Evolutionary conservation across 2,113 vertebrate species (phyloP), one percentile per base, ranked within the genome.

Genomic region (Bubo scandiacus): DNA sequence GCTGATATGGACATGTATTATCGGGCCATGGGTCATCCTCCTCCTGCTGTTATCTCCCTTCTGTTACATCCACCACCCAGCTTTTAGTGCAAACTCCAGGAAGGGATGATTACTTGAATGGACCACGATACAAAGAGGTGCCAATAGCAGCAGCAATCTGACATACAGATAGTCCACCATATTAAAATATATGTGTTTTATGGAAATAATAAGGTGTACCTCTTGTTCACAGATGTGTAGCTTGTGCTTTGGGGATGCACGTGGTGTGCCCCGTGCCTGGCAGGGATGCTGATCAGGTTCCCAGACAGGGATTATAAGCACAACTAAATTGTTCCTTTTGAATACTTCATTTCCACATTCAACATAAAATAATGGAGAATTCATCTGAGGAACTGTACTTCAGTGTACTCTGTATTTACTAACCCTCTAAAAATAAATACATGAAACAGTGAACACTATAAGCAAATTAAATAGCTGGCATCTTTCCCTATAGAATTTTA

Each of bases 381-480:
- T 85, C 81, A 80, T 66, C 62, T 43, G 47, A 88, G 51, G 52
- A 68, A 65, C 66, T 92, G 66, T 87, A 62, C 57, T 71, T 55
- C 77, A 58, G 52, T 84, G 58, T 67, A 43, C 27, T 81, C 58
- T 57, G 36, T 86, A 47, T 77, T 88, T 86, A 79, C 84, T 58
- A 61, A 47, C 27, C 49, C 38, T 23, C 79, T 54, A 43, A 78
- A 80, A 95, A 89, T 70, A 88, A 87, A 88, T 43, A 55, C 42
- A 36, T 49, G 52, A 52, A 88, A 49, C 52, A 66, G 34, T 26
- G 63, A 89, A 83, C 66, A 58, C 49, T 77, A 25, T 45, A 91
- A 68, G 49, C 45, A 70, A 90, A 90, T 90, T 63, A 85, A 94
- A 72, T 6, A 66, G 63, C 45, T 95, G 93, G 83, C 88, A 71